Conservation (phyloP, 2,888 invertebrate genomes). For the Barypeithes pellucidus region DNA sequence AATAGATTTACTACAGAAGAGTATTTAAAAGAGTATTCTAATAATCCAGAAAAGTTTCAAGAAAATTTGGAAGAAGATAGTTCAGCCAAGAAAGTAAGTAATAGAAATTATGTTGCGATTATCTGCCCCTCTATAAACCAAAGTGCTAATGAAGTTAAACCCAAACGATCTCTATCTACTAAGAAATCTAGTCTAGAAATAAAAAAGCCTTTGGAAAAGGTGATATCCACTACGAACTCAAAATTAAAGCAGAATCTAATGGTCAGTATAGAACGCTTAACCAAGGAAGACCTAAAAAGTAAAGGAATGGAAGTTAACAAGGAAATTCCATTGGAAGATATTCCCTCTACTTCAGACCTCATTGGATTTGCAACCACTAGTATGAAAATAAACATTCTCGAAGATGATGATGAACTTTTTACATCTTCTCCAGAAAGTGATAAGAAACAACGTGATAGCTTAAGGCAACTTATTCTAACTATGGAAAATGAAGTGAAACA, state of each 20-base stretch:
- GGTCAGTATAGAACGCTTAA: constrained; percentile 17
- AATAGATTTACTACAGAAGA: constrained; percentile 46
- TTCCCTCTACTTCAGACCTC: background rate
- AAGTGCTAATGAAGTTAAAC: background rate
- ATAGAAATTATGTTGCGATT: constrained; percentile 4
- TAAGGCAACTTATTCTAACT: constrained; percentile 28
- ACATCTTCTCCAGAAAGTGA: constrained; percentile 38
- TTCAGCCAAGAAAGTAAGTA: no score
- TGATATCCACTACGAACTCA: background rate
- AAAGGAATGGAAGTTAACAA: background rate
- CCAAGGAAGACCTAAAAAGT: constrained; percentile 6
- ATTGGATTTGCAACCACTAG: background rate
- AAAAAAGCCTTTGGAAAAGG: background rate
- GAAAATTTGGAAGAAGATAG: constrained; percentile 17
- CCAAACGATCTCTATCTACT: constrained; percentile 1
- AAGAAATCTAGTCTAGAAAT: background rate
- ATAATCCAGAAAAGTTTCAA: constrained; percentile 26
- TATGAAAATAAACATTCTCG: background rate
- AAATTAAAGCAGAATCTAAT: constrained; percentile 11
- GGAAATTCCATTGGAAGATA: background rate
- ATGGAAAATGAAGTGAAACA: constrained; percentile 33
- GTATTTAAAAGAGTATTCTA: constrained; percentile 39
- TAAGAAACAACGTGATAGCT: constrained; percentile 39
- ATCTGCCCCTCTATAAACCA: background rate
- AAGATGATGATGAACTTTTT: constrained; percentile 44